phyloP scores from a whole-genome alignment of 2,888 invertebrate species.

The Spisula solida region DNA sequence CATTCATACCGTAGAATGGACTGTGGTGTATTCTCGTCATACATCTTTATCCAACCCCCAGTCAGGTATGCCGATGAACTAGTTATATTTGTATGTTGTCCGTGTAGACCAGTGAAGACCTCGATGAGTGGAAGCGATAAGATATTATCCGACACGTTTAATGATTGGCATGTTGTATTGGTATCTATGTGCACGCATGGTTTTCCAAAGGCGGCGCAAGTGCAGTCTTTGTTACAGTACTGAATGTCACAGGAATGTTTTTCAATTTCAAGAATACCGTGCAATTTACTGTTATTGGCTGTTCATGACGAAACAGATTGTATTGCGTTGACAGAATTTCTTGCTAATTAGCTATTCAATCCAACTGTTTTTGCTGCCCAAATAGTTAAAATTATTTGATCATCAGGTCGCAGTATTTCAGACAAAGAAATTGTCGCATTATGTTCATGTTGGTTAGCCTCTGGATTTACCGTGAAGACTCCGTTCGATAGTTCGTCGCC shows the following conservation, averaged over 20 bases:
- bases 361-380: conserved; percentile 71
- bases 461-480: conserved; percentile 4
- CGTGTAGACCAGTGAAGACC: not conserved
- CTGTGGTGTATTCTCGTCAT: not conserved
- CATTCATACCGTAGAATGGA: conserved; percentile 59
- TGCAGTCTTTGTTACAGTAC: conserved; percentile 69
- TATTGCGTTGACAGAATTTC: conserved; percentile 38
- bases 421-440: conserved; percentile 27
- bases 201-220: conserved; percentile 65
- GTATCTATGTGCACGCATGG: conserved; percentile 49
- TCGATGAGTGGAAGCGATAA: not conserved
- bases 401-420: conserved; percentile 41
- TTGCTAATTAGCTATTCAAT: conserved; percentile 49
- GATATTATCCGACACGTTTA: not conserved
- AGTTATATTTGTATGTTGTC: not conserved
- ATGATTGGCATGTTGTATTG: conserved; percentile 12
- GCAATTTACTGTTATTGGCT: not conserved
- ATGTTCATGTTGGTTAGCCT: conserved; percentile 8
- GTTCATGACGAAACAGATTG: not conserved
- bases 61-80: conserved; percentile 54
- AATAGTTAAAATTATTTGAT: conserved; percentile 63
- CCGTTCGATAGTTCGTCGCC: conserved; percentile 63
- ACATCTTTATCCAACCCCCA: conserved; percentile 32
- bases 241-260: conserved; percentile 68
- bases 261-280: conserved; percentile 46